phyloP scores from a whole-genome alignment of 2,888 invertebrate genomes.

The Drosophila tanythrix region DNA sequence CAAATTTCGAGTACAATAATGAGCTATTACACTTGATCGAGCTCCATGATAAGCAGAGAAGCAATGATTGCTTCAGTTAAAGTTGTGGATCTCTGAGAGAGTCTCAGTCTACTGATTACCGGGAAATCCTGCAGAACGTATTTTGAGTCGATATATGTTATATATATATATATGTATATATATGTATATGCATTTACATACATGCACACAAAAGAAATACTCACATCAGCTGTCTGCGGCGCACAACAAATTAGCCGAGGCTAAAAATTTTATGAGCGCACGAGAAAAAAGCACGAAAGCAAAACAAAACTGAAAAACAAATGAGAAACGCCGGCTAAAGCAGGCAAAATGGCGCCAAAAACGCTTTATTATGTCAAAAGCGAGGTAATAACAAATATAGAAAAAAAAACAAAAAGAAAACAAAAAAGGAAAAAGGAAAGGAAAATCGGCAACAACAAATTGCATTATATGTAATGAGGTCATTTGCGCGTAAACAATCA shows the following conservation, averaged over 20 bases:
- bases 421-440: background rate
- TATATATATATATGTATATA: background rate
- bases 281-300: conserved; percentile 24
- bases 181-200: background rate
- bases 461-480: conserved; percentile 76
- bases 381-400: conserved; percentile 47
- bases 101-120: too few species aligned
- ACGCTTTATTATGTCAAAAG: conserved; percentile 70
- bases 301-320: conserved; percentile 28
- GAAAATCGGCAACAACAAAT: conserved; percentile 61
- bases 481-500: conserved; percentile 78
- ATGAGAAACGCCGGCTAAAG: conserved; percentile 30
- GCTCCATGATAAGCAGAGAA: too few species aligned
- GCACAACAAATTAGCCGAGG: conserved; percentile 68
- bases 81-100: too few species aligned
- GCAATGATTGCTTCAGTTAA: too few species aligned
- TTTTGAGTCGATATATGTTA: too few species aligned
- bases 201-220: background rate
- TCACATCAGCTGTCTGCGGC: conserved; percentile 38
- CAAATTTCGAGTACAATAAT: too few species aligned
- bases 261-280: conserved; percentile 66
- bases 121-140: too few species aligned
- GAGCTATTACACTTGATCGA: too few species aligned
- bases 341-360: conserved; percentile 63
- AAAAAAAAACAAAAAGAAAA: conserved; percentile 28